phyloP scores from a whole-genome alignment of 2,113 vertebrate genomes.

The Bos javanicus region DNA sequence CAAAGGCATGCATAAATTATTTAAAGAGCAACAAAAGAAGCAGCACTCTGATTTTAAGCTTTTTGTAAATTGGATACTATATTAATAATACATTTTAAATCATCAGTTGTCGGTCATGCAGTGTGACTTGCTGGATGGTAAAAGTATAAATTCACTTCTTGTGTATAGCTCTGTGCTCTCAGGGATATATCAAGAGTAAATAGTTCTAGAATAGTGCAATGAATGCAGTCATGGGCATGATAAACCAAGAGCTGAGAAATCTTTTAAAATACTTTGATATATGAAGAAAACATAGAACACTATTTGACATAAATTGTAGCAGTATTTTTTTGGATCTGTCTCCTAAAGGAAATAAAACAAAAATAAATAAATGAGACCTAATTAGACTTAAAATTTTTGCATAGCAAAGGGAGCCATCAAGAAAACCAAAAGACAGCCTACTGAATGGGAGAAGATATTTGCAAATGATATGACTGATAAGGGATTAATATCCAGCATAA shows the following conservation, averaged over 20 bases:
- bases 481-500: background rate
- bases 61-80: background rate
- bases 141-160: background rate
- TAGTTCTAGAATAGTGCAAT: background rate
- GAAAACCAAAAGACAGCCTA: background rate
- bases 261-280: background rate
- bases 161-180: background rate
- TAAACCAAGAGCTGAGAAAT: background rate
- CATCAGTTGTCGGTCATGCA: background rate
- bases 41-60: background rate
- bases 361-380: background rate
- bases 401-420: background rate
- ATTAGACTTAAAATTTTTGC: background rate
- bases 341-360: background rate
- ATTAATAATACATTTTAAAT: background rate
- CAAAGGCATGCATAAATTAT: background rate
- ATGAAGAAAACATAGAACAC: background rate
- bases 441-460: background rate
- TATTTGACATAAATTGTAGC: background rate
- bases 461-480: background rate
- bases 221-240: background rate
- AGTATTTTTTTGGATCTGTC: background rate
- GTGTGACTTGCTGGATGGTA: background rate
- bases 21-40: background rate
- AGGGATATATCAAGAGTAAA: background rate